Percentiles rank a stretch among this genome's conserved stretches.
phyloP scores from a whole-genome alignment of 2,797 vertebrate genomes.

The Sparidentex hasta region DNA sequence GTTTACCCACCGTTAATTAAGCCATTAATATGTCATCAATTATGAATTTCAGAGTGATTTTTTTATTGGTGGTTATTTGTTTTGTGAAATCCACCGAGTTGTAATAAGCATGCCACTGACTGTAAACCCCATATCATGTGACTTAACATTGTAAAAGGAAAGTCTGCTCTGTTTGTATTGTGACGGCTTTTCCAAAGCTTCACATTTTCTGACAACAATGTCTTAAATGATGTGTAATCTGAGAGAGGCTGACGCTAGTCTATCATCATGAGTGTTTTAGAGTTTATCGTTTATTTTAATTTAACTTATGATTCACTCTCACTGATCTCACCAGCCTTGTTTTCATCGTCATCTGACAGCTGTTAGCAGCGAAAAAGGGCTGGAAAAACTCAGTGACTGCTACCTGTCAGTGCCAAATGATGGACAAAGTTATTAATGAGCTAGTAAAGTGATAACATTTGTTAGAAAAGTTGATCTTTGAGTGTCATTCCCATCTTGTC shows the following conservation, averaged over 20 bases:
- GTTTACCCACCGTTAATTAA: constrained; percentile 21
- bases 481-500: too few species aligned
- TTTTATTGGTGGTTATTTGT: constrained; percentile 35
- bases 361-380: too few species aligned
- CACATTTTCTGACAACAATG: not conserved
- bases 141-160: not conserved
- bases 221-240: not conserved
- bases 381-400: not conserved
- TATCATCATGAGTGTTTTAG: not conserved
- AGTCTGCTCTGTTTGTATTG: not conserved
- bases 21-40: constrained; percentile 46
- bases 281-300: not conserved
- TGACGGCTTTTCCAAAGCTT: not conserved
- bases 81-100: constrained; percentile 26
- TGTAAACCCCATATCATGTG: constrained; percentile 4
- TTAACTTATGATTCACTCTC: not conserved
- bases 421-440: not conserved
- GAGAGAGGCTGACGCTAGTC: not conserved
- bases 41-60: constrained; percentile 26
- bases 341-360: not conserved
- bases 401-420: not conserved
- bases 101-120: constrained; percentile 5
- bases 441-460: not conserved
- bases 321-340: not conserved
- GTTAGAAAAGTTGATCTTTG: too few species aligned